Evolutionary conservation across 2,888 invertebrate genomes (phyloP).

Genomic region (Oconnorella tubifera): DNA sequence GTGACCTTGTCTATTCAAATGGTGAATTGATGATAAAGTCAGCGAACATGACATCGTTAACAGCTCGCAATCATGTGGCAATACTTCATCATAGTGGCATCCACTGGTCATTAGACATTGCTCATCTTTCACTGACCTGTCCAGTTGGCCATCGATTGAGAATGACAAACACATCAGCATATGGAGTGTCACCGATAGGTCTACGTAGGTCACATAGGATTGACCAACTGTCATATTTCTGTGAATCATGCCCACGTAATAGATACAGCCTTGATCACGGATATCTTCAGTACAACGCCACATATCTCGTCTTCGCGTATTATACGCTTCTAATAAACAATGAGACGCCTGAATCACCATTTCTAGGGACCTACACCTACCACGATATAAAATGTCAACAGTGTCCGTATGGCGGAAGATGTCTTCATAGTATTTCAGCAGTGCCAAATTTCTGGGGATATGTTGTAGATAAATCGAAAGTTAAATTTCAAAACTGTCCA

Average conservation of each 20-base stretch:
- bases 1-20: constrained; percentile 33
- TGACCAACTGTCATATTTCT: constrained; percentile 37
- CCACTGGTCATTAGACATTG: constrained; percentile 37
- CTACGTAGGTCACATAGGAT: constrained; percentile 32
- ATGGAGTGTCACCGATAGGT: constrained; percentile 29
- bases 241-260: constrained; percentile 35
- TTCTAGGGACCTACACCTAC: constrained; percentile 29
- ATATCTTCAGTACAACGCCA: constrained; percentile 30
- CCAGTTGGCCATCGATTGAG: constrained; percentile 35
- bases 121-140: constrained; percentile 29
- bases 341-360: constrained; percentile 27
- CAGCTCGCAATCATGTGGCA: constrained; percentile 32
- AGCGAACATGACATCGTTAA: constrained; percentile 18
- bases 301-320: constrained; percentile 13
- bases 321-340: constrained; percentile 36
- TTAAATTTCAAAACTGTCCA: constrained; percentile 35
- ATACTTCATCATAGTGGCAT: constrained; percentile 35
- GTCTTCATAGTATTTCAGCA: constrained; percentile 32
- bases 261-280: constrained; percentile 36
- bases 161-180: constrained; percentile 35
- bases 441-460: constrained; percentile 39
- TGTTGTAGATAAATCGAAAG: constrained; percentile 19
- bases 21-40: constrained; percentile 26
- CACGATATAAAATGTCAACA: constrained; percentile 34
- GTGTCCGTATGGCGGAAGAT: constrained; percentile 36